These are phyloP conservation scores for Dendropsophus ebraccatus DNA, from an alignment of 2,113 vertebrate species.

Conservation along the genomic window DNA sequence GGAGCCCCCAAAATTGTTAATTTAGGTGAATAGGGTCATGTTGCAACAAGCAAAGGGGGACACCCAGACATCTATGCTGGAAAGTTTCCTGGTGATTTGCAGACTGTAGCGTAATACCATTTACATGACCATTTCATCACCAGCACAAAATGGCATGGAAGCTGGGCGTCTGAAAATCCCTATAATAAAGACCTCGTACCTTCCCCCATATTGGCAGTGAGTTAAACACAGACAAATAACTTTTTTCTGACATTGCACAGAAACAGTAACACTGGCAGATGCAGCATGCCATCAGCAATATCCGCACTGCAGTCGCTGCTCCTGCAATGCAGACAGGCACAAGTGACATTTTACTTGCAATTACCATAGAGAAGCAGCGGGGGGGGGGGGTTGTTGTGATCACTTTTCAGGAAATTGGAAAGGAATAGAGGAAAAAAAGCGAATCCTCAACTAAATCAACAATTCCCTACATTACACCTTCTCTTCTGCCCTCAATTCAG, in stretches of 20 bases:
- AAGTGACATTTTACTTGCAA: not conserved
- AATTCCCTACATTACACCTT: not conserved
- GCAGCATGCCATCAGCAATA: not conserved
- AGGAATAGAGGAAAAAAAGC: not conserved
- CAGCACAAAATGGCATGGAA: too few species aligned
- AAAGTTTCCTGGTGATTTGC: too few species aligned
- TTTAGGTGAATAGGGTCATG: too few species aligned
- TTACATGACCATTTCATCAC: too few species aligned
- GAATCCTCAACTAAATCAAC: not conserved
- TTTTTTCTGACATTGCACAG: not conserved
- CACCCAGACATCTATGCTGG: too few species aligned
- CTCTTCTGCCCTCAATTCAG: not conserved
- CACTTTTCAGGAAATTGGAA: not conserved
- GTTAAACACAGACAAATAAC: not conserved
- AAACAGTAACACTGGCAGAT: not conserved
- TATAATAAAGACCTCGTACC: too few species aligned
- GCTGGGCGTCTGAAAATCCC: too few species aligned
- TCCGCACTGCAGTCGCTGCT: slow-evolving; percentile 14
- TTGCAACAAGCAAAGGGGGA: too few species aligned
- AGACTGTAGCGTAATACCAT: too few species aligned
- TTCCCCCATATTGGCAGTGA: too few species aligned
- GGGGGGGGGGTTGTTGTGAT: not conserved
- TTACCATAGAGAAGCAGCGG: not conserved
- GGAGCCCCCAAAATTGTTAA: too few species aligned
- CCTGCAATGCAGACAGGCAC: slow-evolving; percentile 7